Evolutionary conservation across 2,113 vertebrate genomes (phyloP).

Genomic region (Myiopsitta monachus): DNA sequence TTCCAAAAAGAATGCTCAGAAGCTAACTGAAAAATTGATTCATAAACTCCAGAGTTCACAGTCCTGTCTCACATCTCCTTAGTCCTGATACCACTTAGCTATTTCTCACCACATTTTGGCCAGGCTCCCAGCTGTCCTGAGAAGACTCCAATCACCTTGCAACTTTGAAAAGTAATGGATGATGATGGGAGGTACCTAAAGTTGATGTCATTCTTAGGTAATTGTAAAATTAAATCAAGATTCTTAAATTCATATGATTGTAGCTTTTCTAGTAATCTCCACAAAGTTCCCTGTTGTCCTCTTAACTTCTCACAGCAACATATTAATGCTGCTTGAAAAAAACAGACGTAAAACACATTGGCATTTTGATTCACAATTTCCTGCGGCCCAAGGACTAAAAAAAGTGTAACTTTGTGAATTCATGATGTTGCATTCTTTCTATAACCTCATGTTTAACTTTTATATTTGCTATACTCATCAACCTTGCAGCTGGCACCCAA

Average conservation of each 20-base stretch:
- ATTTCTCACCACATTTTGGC: background rate
- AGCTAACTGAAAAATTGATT: background rate
- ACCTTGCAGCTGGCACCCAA: background rate
- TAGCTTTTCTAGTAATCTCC: background rate
- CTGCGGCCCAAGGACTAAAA: background rate
- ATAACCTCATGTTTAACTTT: background rate
- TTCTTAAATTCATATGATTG: background rate
- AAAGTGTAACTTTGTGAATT: background rate
- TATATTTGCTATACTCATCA: background rate
- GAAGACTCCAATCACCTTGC: background rate
- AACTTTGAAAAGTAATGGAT: background rate
- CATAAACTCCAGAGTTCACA: background rate
- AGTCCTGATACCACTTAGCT: background rate
- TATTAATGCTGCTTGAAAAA: background rate
- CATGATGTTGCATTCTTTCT: background rate
- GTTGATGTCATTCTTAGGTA: background rate
- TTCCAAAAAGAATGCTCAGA: background rate
- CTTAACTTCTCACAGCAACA: background rate
- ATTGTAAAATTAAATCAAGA: background rate
- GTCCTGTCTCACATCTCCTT: background rate
- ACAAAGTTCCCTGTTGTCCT: background rate
- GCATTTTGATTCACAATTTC: background rate
- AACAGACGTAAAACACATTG: background rate
- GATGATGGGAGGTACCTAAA: background rate
- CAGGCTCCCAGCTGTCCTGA: accelerated